A percentile compares a stretch with the other conserved stretches of the same genome.
phyloP scores from a whole-genome alignment of 2,888 invertebrate genomes.

The Orchesella flavescens region DNA sequence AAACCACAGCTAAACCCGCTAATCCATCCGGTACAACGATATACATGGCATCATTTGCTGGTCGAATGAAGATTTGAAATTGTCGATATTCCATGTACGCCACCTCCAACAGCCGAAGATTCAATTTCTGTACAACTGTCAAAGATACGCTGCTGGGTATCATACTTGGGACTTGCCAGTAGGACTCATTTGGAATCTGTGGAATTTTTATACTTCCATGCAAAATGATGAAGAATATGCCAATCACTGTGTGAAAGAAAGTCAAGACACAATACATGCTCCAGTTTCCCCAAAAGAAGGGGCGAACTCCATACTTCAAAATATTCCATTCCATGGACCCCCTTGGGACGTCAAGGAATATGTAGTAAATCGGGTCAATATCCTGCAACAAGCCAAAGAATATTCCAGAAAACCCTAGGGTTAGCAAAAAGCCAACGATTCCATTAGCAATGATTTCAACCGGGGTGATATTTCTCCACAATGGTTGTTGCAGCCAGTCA shows the following conservation, averaged over 20 bases:
- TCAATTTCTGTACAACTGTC: neutral
- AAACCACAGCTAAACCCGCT: constrained; percentile 19
- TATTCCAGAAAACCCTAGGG: constrained; percentile 12
- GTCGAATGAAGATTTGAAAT: constrained; percentile 40
- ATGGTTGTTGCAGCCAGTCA: neutral
- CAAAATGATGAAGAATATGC: constrained; percentile 37
- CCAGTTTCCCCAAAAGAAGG: constrained; percentile 20
- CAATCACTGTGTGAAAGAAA: neutral
- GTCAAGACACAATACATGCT: constrained; percentile 19
- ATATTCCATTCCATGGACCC: neutral
- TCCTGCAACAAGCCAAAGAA: neutral
- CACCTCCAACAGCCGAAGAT: constrained; percentile 17
- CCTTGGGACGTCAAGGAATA: constrained; percentile 3
- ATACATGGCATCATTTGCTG: constrained; percentile 42
- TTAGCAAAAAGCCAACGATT: neutral
- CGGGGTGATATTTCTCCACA: neutral
- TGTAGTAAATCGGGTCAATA: constrained; percentile 26
- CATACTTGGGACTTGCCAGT: neutral
- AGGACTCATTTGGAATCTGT: constrained; percentile 9
- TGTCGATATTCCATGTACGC: constrained; percentile 27
- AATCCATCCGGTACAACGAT: constrained; percentile 35
- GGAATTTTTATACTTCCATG: constrained; percentile 35
- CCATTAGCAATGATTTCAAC: constrained; percentile 2
- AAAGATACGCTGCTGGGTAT: neutral
- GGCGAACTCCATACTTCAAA: constrained; percentile 19